A percentile compares a stretch with the other conserved stretches of the same genome.
Evolutionary conservation across 2,888 invertebrate species (phyloP).

Genomic region (Stenoptilia bipunctidactyla): DNA sequence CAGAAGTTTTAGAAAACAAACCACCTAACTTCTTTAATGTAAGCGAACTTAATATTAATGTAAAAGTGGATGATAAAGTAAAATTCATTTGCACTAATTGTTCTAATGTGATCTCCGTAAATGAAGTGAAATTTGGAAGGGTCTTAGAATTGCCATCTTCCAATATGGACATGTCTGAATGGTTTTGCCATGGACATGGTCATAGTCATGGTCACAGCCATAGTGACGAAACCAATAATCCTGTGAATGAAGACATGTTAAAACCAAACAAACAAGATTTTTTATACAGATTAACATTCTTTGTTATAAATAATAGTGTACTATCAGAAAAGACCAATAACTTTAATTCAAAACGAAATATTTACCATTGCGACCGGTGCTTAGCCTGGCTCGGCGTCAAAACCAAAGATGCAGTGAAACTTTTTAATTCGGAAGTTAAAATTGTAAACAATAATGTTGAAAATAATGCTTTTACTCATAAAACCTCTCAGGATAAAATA

Average conservation of each 20-base stretch:
- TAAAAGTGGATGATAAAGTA: constrained; percentile 31
- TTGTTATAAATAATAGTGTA: constrained; percentile 51
- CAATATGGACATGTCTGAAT: constrained; percentile 72
- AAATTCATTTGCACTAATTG: constrained; percentile 52
- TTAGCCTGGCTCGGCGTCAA: constrained; percentile 70
- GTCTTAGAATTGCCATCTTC: constrained; percentile 74
- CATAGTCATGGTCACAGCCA: constrained; percentile 23
- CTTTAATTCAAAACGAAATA: constrained; percentile 49
- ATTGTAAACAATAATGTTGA: constrained; percentile 34
- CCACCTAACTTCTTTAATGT: constrained; percentile 23
- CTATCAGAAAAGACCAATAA: constrained; percentile 51
- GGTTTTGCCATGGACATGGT: constrained; percentile 74
- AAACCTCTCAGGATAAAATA: constrained; percentile 25
- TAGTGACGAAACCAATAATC: constrained; percentile 6
- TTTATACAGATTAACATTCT: constrained; percentile 69
- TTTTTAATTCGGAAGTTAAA: constrained; percentile 72
- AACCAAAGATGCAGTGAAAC: constrained; percentile 50
- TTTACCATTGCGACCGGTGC: constrained; percentile 70
- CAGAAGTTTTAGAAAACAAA: constrained; percentile 39
- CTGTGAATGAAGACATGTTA: constrained; percentile 26
- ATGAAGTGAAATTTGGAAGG: constrained; percentile 61
- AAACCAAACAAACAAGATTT: constrained; percentile 67
- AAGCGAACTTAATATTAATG: constrained; percentile 34
- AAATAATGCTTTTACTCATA: constrained; percentile 33
- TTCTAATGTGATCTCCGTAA: constrained; percentile 54